Percentiles rank a stretch among this genome's conserved stretches.
phyloP scores from a whole-genome alignment of 2,888 invertebrate genomes.

The Ochropleura plecta region DNA sequence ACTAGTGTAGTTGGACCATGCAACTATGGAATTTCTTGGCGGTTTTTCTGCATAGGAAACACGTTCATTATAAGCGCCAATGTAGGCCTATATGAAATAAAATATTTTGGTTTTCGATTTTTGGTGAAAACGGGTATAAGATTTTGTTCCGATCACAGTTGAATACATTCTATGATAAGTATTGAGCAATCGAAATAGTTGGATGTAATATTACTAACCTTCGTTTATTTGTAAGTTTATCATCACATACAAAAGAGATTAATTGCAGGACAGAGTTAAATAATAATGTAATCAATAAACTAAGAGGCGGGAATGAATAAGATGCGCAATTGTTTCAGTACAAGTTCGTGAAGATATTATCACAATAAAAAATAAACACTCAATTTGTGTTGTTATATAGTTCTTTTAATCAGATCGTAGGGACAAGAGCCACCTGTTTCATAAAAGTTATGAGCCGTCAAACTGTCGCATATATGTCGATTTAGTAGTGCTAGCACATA shows the following conservation, averaged over 20 bases:
- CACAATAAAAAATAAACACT: constrained; percentile 73
- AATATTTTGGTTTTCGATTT: too few relatives aligned
- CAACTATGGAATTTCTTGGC: too few relatives aligned
- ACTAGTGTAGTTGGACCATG: not conserved
- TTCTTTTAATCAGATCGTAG: constrained; percentile 53
- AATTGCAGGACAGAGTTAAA: constrained; percentile 76
- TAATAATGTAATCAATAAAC: constrained; percentile 72
- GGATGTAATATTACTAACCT: constrained; percentile 4
- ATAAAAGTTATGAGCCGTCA: not conserved
- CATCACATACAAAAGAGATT: constrained; percentile 45
- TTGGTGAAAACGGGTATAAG: constrained; percentile 1
- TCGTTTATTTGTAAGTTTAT: constrained; percentile 13
- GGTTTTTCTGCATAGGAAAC: too few relatives aligned
- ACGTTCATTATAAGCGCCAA: too few relatives aligned
- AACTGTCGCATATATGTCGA: not conserved
- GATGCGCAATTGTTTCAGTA: constrained; percentile 66
- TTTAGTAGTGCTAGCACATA: not conserved
- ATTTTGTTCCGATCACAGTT: constrained; percentile 13
- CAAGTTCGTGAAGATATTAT: constrained; percentile 69
- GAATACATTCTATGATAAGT: constrained; percentile 27
- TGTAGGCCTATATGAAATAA: too few relatives aligned
- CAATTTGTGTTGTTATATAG: constrained; percentile 70
- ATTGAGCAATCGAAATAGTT: constrained; percentile 43
- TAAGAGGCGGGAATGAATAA: constrained; percentile 80
- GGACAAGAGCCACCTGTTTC: constrained; percentile 18